These are phyloP conservation scores for Blennius ocellaris DNA, from an alignment of 2,113 vertebrate genomes.

Conservation along the genomic window DNA sequence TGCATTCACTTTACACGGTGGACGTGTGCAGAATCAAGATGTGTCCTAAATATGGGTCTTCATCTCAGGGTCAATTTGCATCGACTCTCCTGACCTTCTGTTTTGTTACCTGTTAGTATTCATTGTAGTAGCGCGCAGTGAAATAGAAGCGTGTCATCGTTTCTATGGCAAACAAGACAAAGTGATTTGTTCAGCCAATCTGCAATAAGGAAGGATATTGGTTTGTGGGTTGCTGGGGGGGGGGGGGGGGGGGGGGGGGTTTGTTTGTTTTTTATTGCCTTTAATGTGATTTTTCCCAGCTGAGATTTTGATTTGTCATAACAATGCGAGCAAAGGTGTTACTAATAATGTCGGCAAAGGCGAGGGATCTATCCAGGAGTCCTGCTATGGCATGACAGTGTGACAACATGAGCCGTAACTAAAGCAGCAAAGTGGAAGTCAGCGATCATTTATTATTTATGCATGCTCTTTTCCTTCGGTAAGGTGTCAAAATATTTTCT, in stretches of 20 bases:
- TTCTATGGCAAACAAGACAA: neutral
- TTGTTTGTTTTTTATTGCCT: neutral
- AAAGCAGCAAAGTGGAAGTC: neutral
- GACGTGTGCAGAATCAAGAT: neutral
- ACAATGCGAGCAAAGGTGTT: neutral
- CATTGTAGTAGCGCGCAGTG: neutral
- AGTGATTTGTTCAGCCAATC: neutral
- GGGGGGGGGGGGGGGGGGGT: too few relatives aligned
- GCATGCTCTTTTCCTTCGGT: slow-evolving; percentile 8
- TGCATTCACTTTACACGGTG: neutral
- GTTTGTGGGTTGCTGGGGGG: neutral
- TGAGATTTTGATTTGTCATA: neutral
- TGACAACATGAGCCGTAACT: neutral
- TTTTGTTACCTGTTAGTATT: neutral
- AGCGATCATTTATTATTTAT: slow-evolving; percentile 5
- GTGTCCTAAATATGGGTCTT: neutral
- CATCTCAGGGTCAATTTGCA: neutral
- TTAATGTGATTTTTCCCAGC: neutral
- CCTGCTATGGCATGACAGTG: neutral
- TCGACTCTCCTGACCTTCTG: neutral
- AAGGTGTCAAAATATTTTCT: slow-evolving; percentile 9
- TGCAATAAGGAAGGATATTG: neutral
- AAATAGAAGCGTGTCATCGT: neutral
- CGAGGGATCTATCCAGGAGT: neutral
- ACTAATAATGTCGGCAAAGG: neutral